Percentiles rank a stretch among this genome's conserved stretches.
Evolutionary conservation across 2,888 invertebrate genomes (phyloP).

Genomic region (Hemistola chrysoprasaria): DNA sequence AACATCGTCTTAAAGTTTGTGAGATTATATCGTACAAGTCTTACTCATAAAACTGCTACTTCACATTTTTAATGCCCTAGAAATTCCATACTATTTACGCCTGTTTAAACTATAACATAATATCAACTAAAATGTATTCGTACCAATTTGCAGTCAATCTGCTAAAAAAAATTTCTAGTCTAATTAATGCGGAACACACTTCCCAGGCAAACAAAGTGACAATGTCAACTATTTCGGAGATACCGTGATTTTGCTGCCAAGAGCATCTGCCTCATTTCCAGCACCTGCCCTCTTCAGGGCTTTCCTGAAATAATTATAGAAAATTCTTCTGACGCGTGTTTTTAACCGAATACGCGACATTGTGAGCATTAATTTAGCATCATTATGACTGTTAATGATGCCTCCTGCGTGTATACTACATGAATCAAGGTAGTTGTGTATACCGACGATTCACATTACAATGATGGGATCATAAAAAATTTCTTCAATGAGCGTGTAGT

Average conservation of each 20-base stretch:
- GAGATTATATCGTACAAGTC: too few relatives aligned
- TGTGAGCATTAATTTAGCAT: slow-evolving; percentile 10
- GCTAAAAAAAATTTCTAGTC: slow-evolving; percentile 20
- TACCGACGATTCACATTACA: slow-evolving; percentile 24
- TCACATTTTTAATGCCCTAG: too few relatives aligned
- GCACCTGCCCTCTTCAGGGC: slow-evolving; percentile 50
- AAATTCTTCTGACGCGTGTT: slow-evolving; percentile 29
- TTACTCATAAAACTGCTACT: too few relatives aligned
- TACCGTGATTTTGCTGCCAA: slow-evolving; percentile 52
- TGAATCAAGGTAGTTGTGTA: slow-evolving; percentile 3
- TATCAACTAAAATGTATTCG: slow-evolving; percentile 6
- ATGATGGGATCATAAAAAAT: slow-evolving; percentile 27
- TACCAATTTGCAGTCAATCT: slow-evolving; percentile 12
- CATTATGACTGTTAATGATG: slow-evolving; percentile 14
- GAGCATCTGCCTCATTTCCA: slow-evolving; percentile 39
- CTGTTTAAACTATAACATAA: too few relatives aligned
- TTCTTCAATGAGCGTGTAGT: slow-evolving; percentile 26
- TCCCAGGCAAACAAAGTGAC: slow-evolving; percentile 54
- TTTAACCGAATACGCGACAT: slow-evolving; percentile 1
- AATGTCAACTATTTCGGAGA: slow-evolving; percentile 69
- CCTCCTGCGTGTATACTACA: slow-evolving; percentile 1
- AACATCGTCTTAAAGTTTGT: too few relatives aligned
- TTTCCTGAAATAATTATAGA: slow-evolving; percentile 50
- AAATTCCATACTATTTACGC: too few relatives aligned
- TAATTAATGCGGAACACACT: slow-evolving; percentile 56